Conservation (phyloP, 2,797 vertebrate species). For the Gymnopithys bicolor region DNA sequence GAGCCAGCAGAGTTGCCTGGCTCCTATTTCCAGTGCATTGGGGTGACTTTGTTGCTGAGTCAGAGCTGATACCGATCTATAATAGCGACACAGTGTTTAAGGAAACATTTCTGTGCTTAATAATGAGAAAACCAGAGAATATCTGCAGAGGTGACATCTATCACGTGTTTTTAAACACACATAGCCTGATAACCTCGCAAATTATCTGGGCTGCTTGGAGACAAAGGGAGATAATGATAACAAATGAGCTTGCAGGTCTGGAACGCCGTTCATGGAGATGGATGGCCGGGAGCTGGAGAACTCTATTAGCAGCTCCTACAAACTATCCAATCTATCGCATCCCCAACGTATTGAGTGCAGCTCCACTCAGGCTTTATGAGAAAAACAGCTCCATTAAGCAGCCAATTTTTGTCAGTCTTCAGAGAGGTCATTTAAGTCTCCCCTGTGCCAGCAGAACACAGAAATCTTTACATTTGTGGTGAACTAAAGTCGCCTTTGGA, state of each 20-base stretch:
- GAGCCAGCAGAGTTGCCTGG: not conserved
- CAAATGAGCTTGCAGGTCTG: not conserved
- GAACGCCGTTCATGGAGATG: not conserved
- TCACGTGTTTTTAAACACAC: conserved; percentile 47
- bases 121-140: not conserved
- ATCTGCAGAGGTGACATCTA: not conserved
- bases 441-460: not conserved
- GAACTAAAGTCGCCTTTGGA: not conserved
- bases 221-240: conserved; percentile 36
- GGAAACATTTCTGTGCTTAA: not conserved
- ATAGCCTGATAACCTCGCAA: conserved; percentile 12
- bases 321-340: not conserved
- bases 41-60: not conserved
- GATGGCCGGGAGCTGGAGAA: not conserved
- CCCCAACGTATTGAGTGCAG: not conserved
- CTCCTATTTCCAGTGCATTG: not conserved
- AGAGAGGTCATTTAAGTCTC: not conserved
- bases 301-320: conserved; percentile 41
- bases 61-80: not conserved
- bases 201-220: not conserved
- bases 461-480: not conserved
- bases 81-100: not conserved
- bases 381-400: conserved; percentile 26
- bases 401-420: not conserved
- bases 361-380: not conserved